Evolutionary conservation across 23 tunicate species (phyloP), one percentile per base, ranked within the genome.

Genomic region (Halocynthia aurantium): DNA sequence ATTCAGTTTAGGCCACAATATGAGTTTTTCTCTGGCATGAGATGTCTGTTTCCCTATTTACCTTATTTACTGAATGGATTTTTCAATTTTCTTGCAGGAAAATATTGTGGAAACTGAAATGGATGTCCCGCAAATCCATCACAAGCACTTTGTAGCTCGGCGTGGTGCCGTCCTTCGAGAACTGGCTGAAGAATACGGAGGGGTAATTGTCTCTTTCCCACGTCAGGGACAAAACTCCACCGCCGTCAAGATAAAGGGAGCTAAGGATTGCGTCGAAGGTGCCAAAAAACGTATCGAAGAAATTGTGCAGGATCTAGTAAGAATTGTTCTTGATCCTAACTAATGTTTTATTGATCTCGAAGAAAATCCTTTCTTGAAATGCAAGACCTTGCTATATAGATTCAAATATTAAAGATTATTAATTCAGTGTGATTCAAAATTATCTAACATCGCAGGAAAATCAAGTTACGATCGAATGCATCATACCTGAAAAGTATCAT

Each of bases 161-260:
- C 80, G 99, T 50, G 99, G 87, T 19, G 92, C 86, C 49, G 88
- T 96, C 11, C 84, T 96, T 15, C 84, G 91, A 10, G 87, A 89
- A 17, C 72, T 96, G 51, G 77, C 84, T 10, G 99, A 96, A 17
- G 99, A 96, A 50, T 96, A 83, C 66, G 99, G 99, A 19, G 96
- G 96, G 7, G 96, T 96, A 0, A 69, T 87, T 17, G 84, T 96
- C 65, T 96, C 99, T 40, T 96, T 96, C 80, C 99, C 99, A 57
- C 83, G 99, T 50, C 57, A 68, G 9, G 93, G 84, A 56, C 94
- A 96, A 21, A 84, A 82, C 11, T 85, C 96, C 52, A 31, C 81
- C 80, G 85, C 64, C 55, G 99, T 96, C 19, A 76, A 82, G 57
- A 87, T 96, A 73, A 89, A 90, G 70, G 99, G 99, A 52, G 97